Evolutionary conservation across 2,797 vertebrate genomes (phyloP), one percentile per base, ranked within the genome.

Genomic region (Cirrhinus molitorella): DNA sequence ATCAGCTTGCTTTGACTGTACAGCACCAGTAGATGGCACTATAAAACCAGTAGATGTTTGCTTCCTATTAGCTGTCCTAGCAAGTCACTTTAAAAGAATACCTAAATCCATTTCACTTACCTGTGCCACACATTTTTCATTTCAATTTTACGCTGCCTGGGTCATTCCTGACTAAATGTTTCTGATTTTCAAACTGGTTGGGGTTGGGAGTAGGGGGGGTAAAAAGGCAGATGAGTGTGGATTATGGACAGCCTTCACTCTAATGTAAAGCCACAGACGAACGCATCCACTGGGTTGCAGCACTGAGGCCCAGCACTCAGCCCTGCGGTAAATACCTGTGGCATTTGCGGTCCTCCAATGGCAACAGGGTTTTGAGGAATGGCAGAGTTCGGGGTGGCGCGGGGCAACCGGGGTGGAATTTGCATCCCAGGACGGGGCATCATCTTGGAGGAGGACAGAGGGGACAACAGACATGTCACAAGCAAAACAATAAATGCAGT

Each of bases 371-470:
- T 96, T 78, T 94, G 92, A 88, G 96, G 92, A 34, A 94, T 90
- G 92, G 96, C 91, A 85, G 96, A 87, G 91, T 94, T 95, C 85
- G 93, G 93, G 85, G 94, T 86, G 87, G 94, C 90, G 70, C 96
- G 96, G 76, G 96, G 96, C 92, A 97, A 93, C 91, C 96, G 96
- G 89, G 95, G 89, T 88, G 95, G 94, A 91, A 96, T 94, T 94
- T 95, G 94, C 93, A 97, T 96, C 93, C 94, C 95, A 68, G 96
- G 93, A 93, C 96, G 96, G 91, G 96, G 95, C 94, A 97, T 92
- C 97, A 97, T 95, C 94, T 96, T 96, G 83, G 84, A 89, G 93
- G 93, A 95, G 94, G 94, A 95, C 88, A 96, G 94, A 96, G 95
- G 95, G 95, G 95, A 96, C 94, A 95, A 95, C 93, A 96, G 93